Base-by-base conservation (phyloP, 2,797 vertebrate genomes). In the Anguilla anguilla region DNA sequence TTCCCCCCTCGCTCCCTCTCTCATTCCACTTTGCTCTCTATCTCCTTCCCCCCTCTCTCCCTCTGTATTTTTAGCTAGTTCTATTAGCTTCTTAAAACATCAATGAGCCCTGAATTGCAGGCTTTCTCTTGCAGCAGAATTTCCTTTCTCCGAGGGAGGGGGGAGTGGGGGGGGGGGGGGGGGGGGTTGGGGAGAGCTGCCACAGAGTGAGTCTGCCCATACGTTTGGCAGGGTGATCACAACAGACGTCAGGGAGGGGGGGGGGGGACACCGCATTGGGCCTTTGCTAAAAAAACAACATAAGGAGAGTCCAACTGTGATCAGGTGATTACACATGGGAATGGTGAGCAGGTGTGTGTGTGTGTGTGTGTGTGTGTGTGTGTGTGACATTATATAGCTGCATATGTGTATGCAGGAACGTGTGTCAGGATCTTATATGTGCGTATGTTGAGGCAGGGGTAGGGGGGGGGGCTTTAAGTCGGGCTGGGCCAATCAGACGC, bases 1-100 rank as follows among this genome's bases (percentile, higher is more conserved):
- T 59, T 11, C 13, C 57, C 57, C 64, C 53, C 46, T 83, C 81
- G 6, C 39, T 1, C 72, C 35, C 72, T 39, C 28, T 39, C 28
- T 35, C 59, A 10, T 0, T 64, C 57, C 19, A 6, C 10, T 9
- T 22, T 61, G 0, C 17, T 22, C 17, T 22, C 17, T 6, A 1
- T 7, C 59, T 39, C 19, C 31, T 11, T 11, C 3, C 3, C 10
- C 72, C 1, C 10, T 77, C 72, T 19, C 31, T 25, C 72, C 1
- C 35, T 19, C 84, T 35, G 35, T 85, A 85, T 61, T 85, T 85
- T 85, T 85, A 85, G 84, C 84, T 17, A n/a, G 31, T 81, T 85
- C 53, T 85, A 61, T 43, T 64, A 85, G 84, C 84, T 43, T 64
- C 84, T 85, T 85, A 85, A 85, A 64, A 85, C 84, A 43, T 85